Evolutionary conservation across 2,888 invertebrate species (phyloP).

Genomic region (Therioaphis trifolii): DNA sequence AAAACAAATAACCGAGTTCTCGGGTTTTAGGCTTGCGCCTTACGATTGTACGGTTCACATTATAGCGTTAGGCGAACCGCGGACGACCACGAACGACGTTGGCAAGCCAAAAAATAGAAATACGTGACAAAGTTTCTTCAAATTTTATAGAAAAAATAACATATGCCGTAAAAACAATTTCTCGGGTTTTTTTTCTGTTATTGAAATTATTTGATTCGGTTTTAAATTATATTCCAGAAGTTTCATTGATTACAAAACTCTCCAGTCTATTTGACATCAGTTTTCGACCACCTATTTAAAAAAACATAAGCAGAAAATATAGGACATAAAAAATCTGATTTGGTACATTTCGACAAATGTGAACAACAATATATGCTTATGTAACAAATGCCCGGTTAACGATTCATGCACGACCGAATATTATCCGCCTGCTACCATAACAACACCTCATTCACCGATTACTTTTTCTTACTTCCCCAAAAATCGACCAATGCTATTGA

Average conservation of each 20-base stretch:
- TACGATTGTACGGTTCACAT: too few species aligned
- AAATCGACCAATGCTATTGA: not conserved
- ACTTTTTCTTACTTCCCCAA: not conserved
- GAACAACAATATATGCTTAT: not conserved
- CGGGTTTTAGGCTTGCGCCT: too few species aligned
- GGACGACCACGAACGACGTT: too few species aligned
- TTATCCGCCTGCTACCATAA: constrained; percentile 15
- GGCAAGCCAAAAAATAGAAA: too few species aligned
- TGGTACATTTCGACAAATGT: constrained; percentile 4
- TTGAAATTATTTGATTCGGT: not conserved
- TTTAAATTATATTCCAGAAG: not conserved
- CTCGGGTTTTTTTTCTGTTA: not conserved
- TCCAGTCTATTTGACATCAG: constrained; percentile 7
- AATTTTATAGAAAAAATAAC: not conserved
- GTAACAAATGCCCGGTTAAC: constrained; percentile 30
- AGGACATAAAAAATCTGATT: constrained; percentile 28
- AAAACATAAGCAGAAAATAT: constrained; percentile 3
- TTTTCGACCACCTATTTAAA: not conserved
- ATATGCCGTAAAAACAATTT: not conserved
- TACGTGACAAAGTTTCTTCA: too few species aligned
- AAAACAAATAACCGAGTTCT: too few species aligned
- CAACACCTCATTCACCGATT: not conserved
- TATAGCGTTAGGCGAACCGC: too few species aligned
- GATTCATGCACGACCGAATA: constrained; percentile 45
- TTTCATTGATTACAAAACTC: not conserved